phyloP scores from a whole-genome alignment of 2,888 invertebrate species.

The Chalcosyrphus nemorum region DNA sequence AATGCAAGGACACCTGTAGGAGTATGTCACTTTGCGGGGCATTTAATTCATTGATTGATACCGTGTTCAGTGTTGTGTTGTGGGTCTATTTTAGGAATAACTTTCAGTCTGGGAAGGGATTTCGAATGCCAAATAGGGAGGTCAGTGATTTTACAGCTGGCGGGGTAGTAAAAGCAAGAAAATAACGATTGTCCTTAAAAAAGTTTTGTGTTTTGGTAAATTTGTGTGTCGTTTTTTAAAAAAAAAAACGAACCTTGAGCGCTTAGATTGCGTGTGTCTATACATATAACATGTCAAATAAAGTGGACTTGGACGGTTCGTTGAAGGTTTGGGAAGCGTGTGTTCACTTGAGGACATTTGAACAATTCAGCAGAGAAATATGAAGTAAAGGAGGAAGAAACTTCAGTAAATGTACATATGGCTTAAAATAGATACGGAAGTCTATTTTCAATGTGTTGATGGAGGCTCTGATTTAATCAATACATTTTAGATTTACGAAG shows the following conservation, averaged over 20 bases:
- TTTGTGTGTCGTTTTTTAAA: background rate
- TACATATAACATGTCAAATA: background rate
- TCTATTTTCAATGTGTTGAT: no score
- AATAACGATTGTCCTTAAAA: background rate
- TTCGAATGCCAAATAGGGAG: conserved; percentile 27
- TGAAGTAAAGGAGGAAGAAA: background rate
- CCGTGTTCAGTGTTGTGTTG: background rate
- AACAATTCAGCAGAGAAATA: background rate
- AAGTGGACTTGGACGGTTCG: background rate
- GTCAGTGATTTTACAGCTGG: background rate
- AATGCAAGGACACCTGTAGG: conserved; percentile 70
- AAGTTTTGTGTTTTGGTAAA: background rate
- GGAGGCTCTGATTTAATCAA: no score
- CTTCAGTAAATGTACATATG: no score
- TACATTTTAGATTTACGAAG: no score
- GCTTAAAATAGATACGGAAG: no score
- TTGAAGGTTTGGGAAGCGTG: background rate
- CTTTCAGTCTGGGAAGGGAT: conserved; percentile 17
- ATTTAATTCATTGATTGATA: conserved; percentile 68
- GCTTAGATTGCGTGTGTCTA: background rate
- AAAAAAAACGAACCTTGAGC: no score
- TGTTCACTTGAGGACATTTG: background rate
- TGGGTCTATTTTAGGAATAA: conserved; percentile 23
- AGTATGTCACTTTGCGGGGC: conserved; percentile 54
- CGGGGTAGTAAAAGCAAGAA: no score